Evolutionary conservation across 2,113 vertebrate species (phyloP), one percentile per base, ranked within the genome.

Genomic region (Ifrita kowaldi): DNA sequence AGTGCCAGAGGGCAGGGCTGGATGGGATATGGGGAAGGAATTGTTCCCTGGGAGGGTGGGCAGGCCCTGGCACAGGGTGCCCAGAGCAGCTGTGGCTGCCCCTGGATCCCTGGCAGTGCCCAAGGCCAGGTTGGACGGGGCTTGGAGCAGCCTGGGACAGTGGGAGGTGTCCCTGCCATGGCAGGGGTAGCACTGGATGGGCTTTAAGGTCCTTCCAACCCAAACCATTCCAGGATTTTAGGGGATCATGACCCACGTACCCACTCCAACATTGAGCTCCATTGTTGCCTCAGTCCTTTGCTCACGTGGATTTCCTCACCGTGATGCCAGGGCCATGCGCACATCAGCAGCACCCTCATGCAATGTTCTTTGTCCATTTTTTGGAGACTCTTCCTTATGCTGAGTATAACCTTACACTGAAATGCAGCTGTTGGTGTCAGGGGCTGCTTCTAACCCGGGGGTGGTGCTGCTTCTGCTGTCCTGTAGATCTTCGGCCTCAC

Each of bases 241-340:
- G 49, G 11, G 33, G n/a, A 19, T 52, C 11, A 20, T 30, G 39
- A 24, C 57, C 52, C 23, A 39, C 0, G 0, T 16, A 13, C 0
- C 2, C 39, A 41, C 42, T 28, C 16, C n/a, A 69, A 7, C 28
- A 8, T 12, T 0, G 16, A 35, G 6, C 19, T 78, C 53, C 2
- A 0, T 7, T 56, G 49, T 44, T 35, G 16, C 44, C 55, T 52
- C 24, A 33, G 52, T 20, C 35, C 47, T 83, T 49, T 28, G 7
- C 15, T 21, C 28, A 14, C 5, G 0, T 11, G 77, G 68, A 8
- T 78, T 17, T 42, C 56, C 56, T 55, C 47, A 15, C 6, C 1
- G 0, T 1, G 20, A 28, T 28, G 39, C 21, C 53, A 33, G 44
- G 53, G 27, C 4, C 8, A 4, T 4, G 17, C 30, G 27, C 1